phyloP scores from a whole-genome alignment of 1,140 invertebrate species.

The Phthorimaea operculella region DNA sequence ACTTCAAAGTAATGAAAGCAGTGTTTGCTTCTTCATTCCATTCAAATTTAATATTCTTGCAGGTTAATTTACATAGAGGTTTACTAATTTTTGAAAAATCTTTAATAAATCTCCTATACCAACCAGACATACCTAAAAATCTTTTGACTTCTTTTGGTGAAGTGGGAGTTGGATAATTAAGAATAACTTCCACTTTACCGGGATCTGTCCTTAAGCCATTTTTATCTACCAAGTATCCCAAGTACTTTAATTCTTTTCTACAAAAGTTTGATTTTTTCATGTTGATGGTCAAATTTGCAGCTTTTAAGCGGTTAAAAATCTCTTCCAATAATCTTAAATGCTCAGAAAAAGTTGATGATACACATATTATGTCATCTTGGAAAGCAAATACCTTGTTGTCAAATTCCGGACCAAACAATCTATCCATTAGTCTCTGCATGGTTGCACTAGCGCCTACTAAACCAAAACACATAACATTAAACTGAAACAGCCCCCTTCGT shows the following conservation, averaged over 20 bases:
- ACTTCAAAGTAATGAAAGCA: not conserved
- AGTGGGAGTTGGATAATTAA: conserved; percentile 3
- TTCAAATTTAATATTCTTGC: conserved; percentile 4
- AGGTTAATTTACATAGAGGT: conserved; percentile 29
- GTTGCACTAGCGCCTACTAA: conserved; percentile 31
- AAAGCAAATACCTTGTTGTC: not conserved
- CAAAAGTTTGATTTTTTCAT: conserved; percentile 34
- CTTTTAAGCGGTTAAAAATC: conserved; percentile 12
- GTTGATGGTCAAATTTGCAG: conserved; percentile 15
- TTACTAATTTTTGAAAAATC: conserved; percentile 22
- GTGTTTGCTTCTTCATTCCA: conserved; percentile 6
- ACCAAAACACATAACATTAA: conserved; percentile 57
- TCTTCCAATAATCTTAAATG: not conserved
- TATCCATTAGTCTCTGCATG: conserved; percentile 8
- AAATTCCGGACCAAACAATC: not conserved
- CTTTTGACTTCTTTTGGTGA: conserved; percentile 33
- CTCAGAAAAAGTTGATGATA: not conserved
- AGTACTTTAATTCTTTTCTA: conserved; percentile 21
- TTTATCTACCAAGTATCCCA: conserved; percentile 31
- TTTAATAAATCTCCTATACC: conserved; percentile 44
- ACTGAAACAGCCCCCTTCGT: conserved; percentile 47
- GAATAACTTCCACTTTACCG: conserved; percentile 1
- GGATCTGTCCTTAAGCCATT: conserved; percentile 25
- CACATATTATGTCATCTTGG: conserved; percentile 6
- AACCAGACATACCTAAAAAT: conserved; percentile 42